Evolutionary conservation across 2,888 invertebrate genomes (phyloP).

Genomic region (Suillia variegata): DNA sequence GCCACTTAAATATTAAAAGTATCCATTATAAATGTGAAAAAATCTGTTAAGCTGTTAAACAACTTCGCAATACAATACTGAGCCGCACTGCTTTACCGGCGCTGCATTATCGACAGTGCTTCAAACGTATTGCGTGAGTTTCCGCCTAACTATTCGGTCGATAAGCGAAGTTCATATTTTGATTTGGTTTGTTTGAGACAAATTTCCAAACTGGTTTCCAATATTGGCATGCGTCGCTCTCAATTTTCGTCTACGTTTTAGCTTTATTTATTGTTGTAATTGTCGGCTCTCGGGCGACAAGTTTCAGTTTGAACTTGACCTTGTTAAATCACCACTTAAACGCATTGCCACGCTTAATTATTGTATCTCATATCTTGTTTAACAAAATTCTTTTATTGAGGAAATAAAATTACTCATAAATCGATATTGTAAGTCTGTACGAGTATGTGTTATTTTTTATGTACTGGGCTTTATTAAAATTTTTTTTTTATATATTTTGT

Average conservation of each 20-base stretch:
- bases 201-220: background rate
- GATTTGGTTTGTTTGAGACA: background rate
- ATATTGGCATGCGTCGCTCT: no score
- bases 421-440: no score
- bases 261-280: background rate
- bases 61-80: background rate
- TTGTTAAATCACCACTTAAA: slow-evolving; percentile 7
- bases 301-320: slow-evolving; percentile 24
- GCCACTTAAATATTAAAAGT: background rate
- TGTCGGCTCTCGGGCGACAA: background rate
- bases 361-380: no score
- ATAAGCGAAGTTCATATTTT: background rate
- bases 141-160: background rate
- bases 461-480: no score
- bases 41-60: background rate
- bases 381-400: no score
- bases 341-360: no score
- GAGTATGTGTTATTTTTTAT: no score
- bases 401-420: no score
- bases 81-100: background rate
- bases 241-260: no score
- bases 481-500: no score
- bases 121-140: background rate
- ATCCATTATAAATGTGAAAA: slow-evolving; percentile 7
- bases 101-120: background rate